These are phyloP conservation scores for Oncorhynchus tshawytscha DNA, from an alignment of 2,113 vertebrate genomes.

Conservation along the genomic window DNA sequence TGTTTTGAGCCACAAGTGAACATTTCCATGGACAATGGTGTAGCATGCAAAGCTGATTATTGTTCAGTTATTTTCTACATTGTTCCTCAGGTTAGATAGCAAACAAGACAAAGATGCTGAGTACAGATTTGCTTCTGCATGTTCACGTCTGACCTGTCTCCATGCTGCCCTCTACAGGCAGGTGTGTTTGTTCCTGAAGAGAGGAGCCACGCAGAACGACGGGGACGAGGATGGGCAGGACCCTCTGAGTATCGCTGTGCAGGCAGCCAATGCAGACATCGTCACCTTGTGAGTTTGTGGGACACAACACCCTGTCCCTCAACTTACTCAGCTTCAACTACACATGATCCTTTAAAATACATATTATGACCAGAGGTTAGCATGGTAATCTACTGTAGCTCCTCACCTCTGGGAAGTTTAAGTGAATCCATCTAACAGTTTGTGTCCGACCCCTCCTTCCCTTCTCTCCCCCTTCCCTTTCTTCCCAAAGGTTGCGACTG, in stretches of 20 bases:
- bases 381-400: too few species aligned
- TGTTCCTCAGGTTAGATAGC: neutral
- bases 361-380: neutral
- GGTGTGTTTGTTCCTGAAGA: slow-evolving; percentile 94
- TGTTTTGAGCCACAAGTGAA: neutral
- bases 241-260: slow-evolving; percentile 90
- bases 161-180: slow-evolving; percentile 73
- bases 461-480: neutral
- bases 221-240: slow-evolving; percentile 88
- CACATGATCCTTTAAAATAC: neutral
- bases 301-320: neutral
- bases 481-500: slow-evolving; percentile 82
- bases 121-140: neutral
- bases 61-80: neutral
- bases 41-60: neutral
- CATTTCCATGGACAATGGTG: neutral
- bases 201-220: slow-evolving; percentile 88
- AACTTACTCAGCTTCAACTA: too few species aligned
- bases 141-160: neutral
- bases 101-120: neutral
- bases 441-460: neutral
- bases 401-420: too few species aligned
- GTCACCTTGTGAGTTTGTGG: slow-evolving; percentile 86
- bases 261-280: slow-evolving; percentile 94
- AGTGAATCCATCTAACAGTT: neutral